These are phyloP conservation scores for Pocillopora verrucosa DNA, from an alignment of 64 coral and sea anemone genomes.

Conservation along the genomic window DNA sequence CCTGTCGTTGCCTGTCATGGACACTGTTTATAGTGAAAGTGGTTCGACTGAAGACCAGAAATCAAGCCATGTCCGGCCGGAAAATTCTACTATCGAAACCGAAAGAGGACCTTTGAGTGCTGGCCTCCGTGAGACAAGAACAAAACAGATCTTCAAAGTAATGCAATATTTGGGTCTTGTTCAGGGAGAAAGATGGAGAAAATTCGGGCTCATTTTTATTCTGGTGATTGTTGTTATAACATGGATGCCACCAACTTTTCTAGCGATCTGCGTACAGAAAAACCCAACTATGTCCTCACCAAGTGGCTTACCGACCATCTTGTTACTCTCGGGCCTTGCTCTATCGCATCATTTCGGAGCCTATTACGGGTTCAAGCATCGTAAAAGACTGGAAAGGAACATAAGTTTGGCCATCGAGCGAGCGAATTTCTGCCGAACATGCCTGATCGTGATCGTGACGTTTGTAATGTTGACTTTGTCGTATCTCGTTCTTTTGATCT, in stretches of 20 bases:
- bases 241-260: slow-evolving; percentile 23
- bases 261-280: slow-evolving; percentile 23
- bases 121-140: slow-evolving; percentile 23
- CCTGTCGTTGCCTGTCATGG: neutral
- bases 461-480: slow-evolving; percentile 26
- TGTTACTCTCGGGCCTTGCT: slow-evolving; percentile 35
- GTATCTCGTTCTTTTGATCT: slow-evolving; percentile 13
- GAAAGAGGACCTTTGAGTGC: neutral
- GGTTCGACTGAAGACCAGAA: neutral
- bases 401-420: slow-evolving; percentile 20
- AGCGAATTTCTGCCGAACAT: slow-evolving; percentile 36
- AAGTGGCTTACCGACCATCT: slow-evolving; percentile 38
- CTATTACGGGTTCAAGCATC: slow-evolving; percentile 16
- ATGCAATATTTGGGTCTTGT: slow-evolving; percentile 10
- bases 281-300: slow-evolving; percentile 42
- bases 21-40: neutral
- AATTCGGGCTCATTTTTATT: neutral
- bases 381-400: neutral
- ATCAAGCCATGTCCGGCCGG: neutral
- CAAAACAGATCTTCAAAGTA: neutral
- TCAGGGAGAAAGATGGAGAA: slow-evolving; percentile 11
- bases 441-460: slow-evolving; percentile 8
- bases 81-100: neutral
- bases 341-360: slow-evolving; percentile 38
- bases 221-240: neutral